A percentile compares a stretch with the other conserved stretches of the same genome.
Conservation (phyloP, 2,113 vertebrate genomes). For the Campylorhamphus procurvoides region DNA sequence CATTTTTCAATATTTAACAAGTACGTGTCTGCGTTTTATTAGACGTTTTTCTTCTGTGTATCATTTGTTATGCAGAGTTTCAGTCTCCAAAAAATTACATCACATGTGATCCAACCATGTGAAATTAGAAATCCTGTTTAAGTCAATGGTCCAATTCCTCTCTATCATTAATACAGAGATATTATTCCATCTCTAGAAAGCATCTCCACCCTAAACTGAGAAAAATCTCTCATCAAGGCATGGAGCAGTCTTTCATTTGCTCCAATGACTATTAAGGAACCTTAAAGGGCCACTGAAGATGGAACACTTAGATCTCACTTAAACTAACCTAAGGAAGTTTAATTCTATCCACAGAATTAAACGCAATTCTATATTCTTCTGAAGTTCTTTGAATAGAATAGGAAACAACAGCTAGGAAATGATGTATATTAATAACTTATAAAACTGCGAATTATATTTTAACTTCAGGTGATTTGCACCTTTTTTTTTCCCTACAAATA, state of each 20-base stretch:
- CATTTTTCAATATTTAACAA: neutral
- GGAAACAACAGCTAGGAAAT: neutral
- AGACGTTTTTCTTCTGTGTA: neutral
- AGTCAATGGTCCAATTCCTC: neutral
- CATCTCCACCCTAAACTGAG: neutral
- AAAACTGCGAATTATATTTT: neutral
- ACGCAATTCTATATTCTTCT: neutral
- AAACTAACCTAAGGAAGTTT: neutral
- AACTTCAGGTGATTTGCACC: neutral
- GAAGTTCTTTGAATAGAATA: neutral
- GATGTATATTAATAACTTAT: neutral
- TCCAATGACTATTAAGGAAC: neutral
- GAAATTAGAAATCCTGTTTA: neutral
- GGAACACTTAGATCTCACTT: neutral
- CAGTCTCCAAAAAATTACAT: neutral
- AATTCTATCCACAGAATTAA: neutral
- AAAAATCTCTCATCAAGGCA: neutral
- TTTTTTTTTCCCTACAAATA: neutral
- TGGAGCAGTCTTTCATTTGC: neutral
- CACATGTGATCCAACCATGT: neutral
- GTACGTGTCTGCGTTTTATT: neutral
- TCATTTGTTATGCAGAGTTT: neutral
- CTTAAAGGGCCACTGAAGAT: neutral
- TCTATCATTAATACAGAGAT: neutral
- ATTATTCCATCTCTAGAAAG: neutral